Base-by-base conservation (phyloP, 2,888 invertebrate genomes). In the Camponotus fellah region DNA sequence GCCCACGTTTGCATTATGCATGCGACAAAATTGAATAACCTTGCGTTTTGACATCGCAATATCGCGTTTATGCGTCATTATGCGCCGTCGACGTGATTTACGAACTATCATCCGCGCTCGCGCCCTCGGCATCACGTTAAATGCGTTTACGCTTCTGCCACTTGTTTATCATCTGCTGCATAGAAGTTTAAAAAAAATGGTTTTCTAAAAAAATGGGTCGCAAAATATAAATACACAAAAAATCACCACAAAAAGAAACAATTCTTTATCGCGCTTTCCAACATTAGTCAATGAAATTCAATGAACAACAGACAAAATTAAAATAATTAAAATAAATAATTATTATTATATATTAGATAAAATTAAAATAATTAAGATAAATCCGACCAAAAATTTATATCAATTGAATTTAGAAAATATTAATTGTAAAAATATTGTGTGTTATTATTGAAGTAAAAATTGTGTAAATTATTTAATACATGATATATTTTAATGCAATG, bases 61-160 rank as follows among this genome's bases (percentile, higher is more conserved):
- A 43, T 60, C 60, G 37, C 74, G 37, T 80, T 80, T 72, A 80
- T 26, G 60, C 21, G 60, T 79, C 43, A 79, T 79, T 71, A 79
- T 21, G 37, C 3, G 34, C 17, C 17, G 10, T 14, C 40, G 3
- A 5, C 21, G 10, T 72, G 60, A 80, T 79, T 71, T 79, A 71
- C 21, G 4, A 17, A 66, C 40, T 68, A 60, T 79, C 58, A 8
- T 34, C 14, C 26, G 37, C 21, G 37, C 17, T 66, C 37, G 6
- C 37, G n/a, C 4, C 4, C 37, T 76, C 66, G 21, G 26, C 26
- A 26, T 26, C 26, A 26, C 26, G 32, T 12, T 53, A 56, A 56
- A 68, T 26, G 26, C n/a, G 21, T 49, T 21, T 8, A 12, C 17
- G 9, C 53, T 40, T 68, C 53, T 26, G 21, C 2, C 32, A 5